These are phyloP conservation scores for Boulengeromyrus knoepffleri DNA, from an alignment of 2,113 vertebrate species.

Conservation along the genomic window DNA sequence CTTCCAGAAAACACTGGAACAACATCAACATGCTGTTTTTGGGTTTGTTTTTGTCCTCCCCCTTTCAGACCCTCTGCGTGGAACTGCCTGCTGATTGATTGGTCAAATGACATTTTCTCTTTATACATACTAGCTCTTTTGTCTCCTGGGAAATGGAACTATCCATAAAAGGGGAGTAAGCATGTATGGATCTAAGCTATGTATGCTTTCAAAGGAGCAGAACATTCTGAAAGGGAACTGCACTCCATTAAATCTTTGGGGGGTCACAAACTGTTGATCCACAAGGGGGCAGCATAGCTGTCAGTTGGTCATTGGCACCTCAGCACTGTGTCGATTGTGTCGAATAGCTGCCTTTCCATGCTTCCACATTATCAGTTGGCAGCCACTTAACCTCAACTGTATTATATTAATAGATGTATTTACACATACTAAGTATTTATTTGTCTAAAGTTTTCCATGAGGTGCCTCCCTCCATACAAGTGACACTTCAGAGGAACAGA, in stretches of 20 bases:
- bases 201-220: not conserved
- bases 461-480: not conserved
- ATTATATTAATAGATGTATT: not conserved
- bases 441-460: not conserved
- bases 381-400: slow-evolving; percentile 4
- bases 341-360: not conserved
- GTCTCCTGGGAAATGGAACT: not conserved
- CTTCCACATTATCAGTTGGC: not conserved
- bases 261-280: not conserved
- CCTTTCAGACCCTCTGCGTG: not conserved
- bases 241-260: not conserved
- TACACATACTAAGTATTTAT: not conserved
- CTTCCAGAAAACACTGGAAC: not conserved
- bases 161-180: not conserved
- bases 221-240: not conserved
- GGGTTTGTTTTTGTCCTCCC: not conserved
- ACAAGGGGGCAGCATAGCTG: not conserved
- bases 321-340: not conserved
- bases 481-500: not conserved
- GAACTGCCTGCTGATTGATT: not conserved
- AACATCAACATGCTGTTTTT: not conserved
- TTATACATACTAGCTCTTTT: not conserved
- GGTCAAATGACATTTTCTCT: not conserved
- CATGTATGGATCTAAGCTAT: not conserved
- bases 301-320: not conserved